phyloP scores from a whole-genome alignment of 2,113 vertebrate genomes.

The Vanacampus margaritifer region DNA sequence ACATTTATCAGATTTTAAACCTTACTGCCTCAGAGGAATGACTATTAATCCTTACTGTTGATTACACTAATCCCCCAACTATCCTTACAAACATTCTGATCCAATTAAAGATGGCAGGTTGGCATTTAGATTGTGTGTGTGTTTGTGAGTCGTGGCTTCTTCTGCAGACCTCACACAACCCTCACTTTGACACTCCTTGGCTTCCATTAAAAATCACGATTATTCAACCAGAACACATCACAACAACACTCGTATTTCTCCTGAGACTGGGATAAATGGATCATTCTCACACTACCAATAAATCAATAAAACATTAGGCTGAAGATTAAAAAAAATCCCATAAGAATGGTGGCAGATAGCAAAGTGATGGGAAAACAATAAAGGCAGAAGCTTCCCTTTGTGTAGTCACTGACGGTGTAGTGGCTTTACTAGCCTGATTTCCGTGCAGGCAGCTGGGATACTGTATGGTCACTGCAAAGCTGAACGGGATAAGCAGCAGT shows the following conservation, averaged over 20 bases:
- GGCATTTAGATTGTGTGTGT: neutral
- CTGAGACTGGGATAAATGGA: constrained; percentile 57
- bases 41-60: neutral
- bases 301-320: constrained; percentile 69
- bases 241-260: constrained; percentile 62
- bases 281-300: constrained; percentile 52
- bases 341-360: constrained; percentile 33
- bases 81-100: neutral
- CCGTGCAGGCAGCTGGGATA: too few relatives aligned
- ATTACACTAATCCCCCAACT: neutral
- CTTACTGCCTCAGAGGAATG: neutral
- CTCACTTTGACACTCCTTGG: constrained; percentile 48
- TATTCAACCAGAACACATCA: constrained; percentile 52
- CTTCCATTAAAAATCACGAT: constrained; percentile 55
- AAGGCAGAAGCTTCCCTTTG: constrained; percentile 8
- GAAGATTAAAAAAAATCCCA: constrained; percentile 41
- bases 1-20: constrained; percentile 33
- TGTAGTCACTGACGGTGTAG: neutral
- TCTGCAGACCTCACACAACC: constrained; percentile 26
- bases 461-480: too few relatives aligned
- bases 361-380: neutral
- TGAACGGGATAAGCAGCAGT: too few relatives aligned
- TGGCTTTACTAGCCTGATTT: neutral
- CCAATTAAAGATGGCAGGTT: constrained; percentile 4
- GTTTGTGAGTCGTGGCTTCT: constrained; percentile 3